Evolutionary conservation across 2,888 invertebrate genomes (phyloP).

Genomic region (Lepidochitona cinerea): DNA sequence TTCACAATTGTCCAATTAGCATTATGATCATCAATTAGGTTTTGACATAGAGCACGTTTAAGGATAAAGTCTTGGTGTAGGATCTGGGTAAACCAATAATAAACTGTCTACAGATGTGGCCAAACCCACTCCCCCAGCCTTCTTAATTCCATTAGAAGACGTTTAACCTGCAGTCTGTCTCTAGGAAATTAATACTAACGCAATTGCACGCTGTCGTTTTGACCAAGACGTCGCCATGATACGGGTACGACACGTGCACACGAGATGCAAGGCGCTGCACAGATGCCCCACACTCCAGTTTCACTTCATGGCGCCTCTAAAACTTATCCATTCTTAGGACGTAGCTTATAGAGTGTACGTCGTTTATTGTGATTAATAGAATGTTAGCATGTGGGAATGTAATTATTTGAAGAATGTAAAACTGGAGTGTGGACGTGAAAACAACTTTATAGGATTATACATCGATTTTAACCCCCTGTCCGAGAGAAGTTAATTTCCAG

Average conservation of each 20-base stretch:
- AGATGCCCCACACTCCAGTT: not conserved
- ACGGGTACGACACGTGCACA: not conserved
- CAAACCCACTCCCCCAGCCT: not conserved
- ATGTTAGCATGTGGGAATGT: slow-evolving; percentile 7
- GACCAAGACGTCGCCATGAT: not conserved
- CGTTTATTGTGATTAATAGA: slow-evolving; percentile 1
- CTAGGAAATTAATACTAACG: not conserved
- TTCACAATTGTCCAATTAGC: not conserved
- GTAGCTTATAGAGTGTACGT: not conserved
- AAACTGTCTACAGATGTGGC: not conserved
- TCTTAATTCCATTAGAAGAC: not conserved
- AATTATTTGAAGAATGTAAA: slow-evolving; percentile 5
- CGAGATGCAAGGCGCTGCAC: not conserved
- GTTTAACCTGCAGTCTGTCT: slow-evolving; percentile 1
- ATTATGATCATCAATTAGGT: not conserved
- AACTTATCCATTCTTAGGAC: not conserved
- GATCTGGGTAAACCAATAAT: not conserved
- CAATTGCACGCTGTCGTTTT: not conserved
- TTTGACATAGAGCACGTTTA: not conserved
- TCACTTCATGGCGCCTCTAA: not conserved
- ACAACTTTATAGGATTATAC: slow-evolving; percentile 2
- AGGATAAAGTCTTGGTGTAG: no score
- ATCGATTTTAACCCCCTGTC: slow-evolving; percentile 1
- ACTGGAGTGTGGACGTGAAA: slow-evolving; percentile 6
- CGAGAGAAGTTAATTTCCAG: not conserved